Conservation (phyloP, 2,797 vertebrate species). For the Ficedula albicollis region DNA sequence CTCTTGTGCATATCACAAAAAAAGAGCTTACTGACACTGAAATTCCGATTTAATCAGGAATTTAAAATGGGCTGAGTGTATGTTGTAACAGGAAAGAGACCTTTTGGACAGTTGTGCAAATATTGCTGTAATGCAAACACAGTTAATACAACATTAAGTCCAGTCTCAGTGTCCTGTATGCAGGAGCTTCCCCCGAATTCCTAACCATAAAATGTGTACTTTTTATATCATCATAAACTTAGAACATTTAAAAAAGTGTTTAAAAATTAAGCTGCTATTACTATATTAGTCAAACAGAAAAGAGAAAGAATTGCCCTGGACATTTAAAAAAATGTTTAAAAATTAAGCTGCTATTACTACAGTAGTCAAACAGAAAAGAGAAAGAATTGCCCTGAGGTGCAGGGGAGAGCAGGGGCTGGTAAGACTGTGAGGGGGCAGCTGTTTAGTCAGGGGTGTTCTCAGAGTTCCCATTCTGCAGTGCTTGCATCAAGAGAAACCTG, state of each 20-base stretch:
- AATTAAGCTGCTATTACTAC: background rate
- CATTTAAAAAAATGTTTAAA: background rate
- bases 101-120: background rate
- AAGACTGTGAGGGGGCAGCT: background rate
- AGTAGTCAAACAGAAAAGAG: background rate
- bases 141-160: background rate
- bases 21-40: background rate
- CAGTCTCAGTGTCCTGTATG: background rate
- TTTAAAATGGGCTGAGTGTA: background rate
- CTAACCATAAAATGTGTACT: background rate
- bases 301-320: background rate
- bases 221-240: background rate
- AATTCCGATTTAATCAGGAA: background rate
- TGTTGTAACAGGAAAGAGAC: background rate
- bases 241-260: background rate
- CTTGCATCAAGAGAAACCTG: constrained; percentile 22
- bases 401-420: background rate
- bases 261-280: background rate
- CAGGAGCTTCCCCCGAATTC: background rate
- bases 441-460: background rate
- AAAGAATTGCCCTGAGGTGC: background rate
- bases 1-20: background rate
- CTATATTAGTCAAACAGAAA: background rate
- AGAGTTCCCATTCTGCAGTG: background rate
- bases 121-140: background rate